Evolutionary conservation across 2,113 vertebrate genomes (phyloP).

Genomic region (Genyomyrus donnyi): DNA sequence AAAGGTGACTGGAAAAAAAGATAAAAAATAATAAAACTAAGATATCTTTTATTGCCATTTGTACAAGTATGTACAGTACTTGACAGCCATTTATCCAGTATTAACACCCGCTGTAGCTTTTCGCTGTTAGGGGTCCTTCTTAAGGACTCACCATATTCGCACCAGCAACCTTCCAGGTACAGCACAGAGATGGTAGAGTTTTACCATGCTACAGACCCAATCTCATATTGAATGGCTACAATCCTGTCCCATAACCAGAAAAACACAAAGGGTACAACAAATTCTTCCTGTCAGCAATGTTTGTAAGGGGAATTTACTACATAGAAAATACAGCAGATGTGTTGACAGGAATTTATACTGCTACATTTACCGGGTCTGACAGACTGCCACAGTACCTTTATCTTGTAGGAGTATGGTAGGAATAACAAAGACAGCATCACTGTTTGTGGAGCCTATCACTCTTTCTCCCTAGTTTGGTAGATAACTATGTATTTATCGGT

Average conservation of each 20-base stretch:
- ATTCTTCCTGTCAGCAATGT: slow-evolving; percentile 1
- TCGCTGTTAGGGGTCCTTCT: not conserved
- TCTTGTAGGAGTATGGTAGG: not conserved
- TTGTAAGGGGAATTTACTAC: slow-evolving; percentile 8
- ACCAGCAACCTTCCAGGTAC: not conserved
- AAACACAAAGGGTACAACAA: not conserved
- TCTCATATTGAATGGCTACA: not conserved
- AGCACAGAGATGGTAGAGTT: not conserved
- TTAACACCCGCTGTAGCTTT: not conserved
- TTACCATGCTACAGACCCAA: not conserved
- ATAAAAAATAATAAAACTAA: not conserved
- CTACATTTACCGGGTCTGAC: not conserved
- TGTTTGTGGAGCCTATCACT: not conserved
- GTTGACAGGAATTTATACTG: not conserved
- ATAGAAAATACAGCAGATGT: not conserved
- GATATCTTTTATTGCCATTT: not conserved
- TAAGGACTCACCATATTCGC: not conserved
- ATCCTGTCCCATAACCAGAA: not conserved
- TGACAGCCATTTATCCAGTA: not conserved
- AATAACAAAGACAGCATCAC: not conserved
- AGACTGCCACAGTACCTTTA: not conserved
- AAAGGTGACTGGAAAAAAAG: not conserved
- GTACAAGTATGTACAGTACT: not conserved
- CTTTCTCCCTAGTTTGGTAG: not conserved
- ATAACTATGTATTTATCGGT: not conserved